phyloP scores from a whole-genome alignment of 2,113 vertebrate genomes.

The Rhipidura dahli region DNA sequence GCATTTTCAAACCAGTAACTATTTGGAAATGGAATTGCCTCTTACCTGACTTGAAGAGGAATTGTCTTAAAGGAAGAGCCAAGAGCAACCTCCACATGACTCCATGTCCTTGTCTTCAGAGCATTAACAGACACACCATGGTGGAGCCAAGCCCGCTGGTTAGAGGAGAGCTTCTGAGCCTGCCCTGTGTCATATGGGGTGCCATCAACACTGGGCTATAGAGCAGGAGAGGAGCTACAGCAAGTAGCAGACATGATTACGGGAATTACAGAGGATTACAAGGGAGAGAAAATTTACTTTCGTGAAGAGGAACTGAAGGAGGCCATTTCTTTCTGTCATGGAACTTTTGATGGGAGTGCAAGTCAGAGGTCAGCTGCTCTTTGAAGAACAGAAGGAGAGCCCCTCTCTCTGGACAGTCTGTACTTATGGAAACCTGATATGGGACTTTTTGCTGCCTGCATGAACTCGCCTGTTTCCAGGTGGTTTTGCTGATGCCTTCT shows the following conservation, averaged over 20 bases:
- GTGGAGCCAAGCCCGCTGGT: accelerated
- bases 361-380: neutral
- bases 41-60: neutral
- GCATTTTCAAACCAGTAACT: neutral
- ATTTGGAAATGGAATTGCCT: neutral
- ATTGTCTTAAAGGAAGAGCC: neutral
- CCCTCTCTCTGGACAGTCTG: neutral
- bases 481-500: neutral
- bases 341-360: neutral
- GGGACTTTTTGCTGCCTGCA: neutral
- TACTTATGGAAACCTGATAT: neutral
- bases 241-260: neutral
- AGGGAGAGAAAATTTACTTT: neutral
- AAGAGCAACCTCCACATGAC: neutral
- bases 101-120: neutral
- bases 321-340: neutral
- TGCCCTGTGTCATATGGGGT: neutral
- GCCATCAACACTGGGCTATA: neutral
- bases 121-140: neutral
- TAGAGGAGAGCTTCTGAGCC: neutral
- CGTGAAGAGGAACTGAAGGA: neutral
- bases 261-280: neutral
- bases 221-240: neutral
- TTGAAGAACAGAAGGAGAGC: neutral
- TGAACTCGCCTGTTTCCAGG: neutral